Conservation (phyloP, 2,797 vertebrate genomes). For the Loris lydekkerianus region DNA sequence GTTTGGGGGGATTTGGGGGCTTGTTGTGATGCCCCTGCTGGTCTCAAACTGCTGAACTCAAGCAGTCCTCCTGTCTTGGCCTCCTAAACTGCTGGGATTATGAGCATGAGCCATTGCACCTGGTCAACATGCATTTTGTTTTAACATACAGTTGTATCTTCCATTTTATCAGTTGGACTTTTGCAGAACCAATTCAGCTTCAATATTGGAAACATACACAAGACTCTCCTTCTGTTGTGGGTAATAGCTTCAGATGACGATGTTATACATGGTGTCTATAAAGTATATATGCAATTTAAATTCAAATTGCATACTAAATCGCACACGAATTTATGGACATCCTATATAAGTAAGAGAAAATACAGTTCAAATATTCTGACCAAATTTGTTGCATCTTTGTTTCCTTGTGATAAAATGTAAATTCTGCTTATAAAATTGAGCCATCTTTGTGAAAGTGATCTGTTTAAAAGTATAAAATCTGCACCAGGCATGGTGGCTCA, state of each 20-base stretch:
- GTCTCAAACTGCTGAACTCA: neutral
- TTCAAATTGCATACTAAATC: too few species aligned
- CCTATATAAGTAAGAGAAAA: neutral
- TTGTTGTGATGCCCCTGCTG: neutral
- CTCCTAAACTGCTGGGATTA: neutral
- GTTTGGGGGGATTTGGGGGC: too few species aligned
- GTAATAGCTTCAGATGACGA: neutral
- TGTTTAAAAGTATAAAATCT: constrained; percentile 24
- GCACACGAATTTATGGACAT: too few species aligned
- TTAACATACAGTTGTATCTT: neutral
- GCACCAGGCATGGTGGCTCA: too few species aligned
- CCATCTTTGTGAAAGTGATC: constrained; percentile 10
- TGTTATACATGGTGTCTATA: neutral
- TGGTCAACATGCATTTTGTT: neutral
- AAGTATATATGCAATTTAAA: too few species aligned
- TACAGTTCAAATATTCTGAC: neutral
- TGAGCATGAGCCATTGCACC: neutral
- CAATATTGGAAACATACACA: neutral
- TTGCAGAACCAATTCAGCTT: neutral
- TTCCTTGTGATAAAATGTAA: constrained; percentile 38
- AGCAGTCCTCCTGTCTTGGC: neutral
- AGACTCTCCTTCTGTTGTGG: neutral
- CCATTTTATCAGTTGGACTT: neutral
- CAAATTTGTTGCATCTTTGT: neutral
- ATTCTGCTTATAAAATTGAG: neutral